Evolutionary conservation across 2,888 invertebrate species (phyloP), one percentile per base, ranked within the genome.

Genomic region (Eristalinus aeneus): DNA sequence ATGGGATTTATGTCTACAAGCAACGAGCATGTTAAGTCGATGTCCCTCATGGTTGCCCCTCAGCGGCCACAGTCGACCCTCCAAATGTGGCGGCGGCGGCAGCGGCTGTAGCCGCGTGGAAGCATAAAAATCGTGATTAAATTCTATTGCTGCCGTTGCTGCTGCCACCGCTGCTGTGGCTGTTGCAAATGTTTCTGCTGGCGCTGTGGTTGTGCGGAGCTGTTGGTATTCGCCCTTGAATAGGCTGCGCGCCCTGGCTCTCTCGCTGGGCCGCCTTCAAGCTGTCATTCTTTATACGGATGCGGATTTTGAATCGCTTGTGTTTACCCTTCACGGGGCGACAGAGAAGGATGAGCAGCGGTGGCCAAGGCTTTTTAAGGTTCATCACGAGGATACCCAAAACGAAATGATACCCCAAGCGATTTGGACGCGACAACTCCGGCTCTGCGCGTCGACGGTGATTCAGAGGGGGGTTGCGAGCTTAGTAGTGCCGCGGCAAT

Each of bases 1-100:
- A 86, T 81, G 81, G 83, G 81, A 87, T 87, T 87, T 87, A 87
- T 87, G 87, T 87, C 82, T 87, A 87, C 87, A 87, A 87, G 83
- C 78, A 64, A 64, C 67, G 83, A 76, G 87, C 83, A 79, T 87
- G 87, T 87, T 74, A 78, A 82, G 71, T 73, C 56, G 65, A 27
- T 86, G 73, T 73, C 67, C 71, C 78, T 72, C 69, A 63, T 72
- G 67, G 72, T 73, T 23, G 53, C 60, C 58, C 64, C 58, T 60
- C 23, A 4, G 16, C 39, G 39, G 39, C 39, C 39, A n/a, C n/a
- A 16, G 46, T 5, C 46, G 46, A 46, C 46, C 46, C 46, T 46
- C 46, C 27, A 27, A 27, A 27, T 27, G 27, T 5, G 16, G 16
- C 16, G 16, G 54, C 46, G 53, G 54, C 67, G 20, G 60, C 27